Conservation (phyloP, 2,888 invertebrate species). For the Cheilosia urbana region DNA sequence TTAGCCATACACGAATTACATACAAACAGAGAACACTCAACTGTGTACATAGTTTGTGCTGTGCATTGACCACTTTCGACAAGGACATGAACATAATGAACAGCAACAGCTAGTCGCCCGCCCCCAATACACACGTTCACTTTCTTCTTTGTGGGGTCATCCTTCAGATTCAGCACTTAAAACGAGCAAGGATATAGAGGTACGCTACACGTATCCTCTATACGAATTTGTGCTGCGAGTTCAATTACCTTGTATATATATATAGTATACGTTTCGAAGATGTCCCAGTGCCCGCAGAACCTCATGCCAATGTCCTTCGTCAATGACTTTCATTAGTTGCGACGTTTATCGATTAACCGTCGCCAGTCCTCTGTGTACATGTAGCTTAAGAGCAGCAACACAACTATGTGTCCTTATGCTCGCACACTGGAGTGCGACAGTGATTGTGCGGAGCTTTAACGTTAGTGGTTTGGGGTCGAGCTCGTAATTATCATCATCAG, state of each 20-base stretch:
- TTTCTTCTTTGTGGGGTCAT: slow-evolving; percentile 59
- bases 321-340: slow-evolving; percentile 75
- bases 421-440: not conserved
- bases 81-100: slow-evolving; percentile 74
- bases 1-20: slow-evolving; percentile 12
- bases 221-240: slow-evolving; percentile 65
- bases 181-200: slow-evolving; percentile 60
- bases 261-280: slow-evolving; percentile 19
- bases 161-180: slow-evolving; percentile 59
- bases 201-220: slow-evolving; percentile 34
- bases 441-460: slow-evolving; percentile 29
- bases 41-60: slow-evolving; percentile 11
- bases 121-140: slow-evolving; percentile 17
- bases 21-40: slow-evolving; percentile 14
- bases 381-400: not conserved
- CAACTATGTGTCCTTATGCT: slow-evolving; percentile 10
- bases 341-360: slow-evolving; percentile 70
- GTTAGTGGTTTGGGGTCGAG: slow-evolving; percentile 42
- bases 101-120: slow-evolving; percentile 64
- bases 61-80: slow-evolving; percentile 74
- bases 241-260: slow-evolving; percentile 67
- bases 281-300: not conserved
- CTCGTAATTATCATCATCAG: slow-evolving; percentile 60
- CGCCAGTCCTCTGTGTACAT: not conserved
- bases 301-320: slow-evolving; percentile 33